phyloP scores from a whole-genome alignment of 2,797 vertebrate genomes.

The Chaunax sp. region DNA sequence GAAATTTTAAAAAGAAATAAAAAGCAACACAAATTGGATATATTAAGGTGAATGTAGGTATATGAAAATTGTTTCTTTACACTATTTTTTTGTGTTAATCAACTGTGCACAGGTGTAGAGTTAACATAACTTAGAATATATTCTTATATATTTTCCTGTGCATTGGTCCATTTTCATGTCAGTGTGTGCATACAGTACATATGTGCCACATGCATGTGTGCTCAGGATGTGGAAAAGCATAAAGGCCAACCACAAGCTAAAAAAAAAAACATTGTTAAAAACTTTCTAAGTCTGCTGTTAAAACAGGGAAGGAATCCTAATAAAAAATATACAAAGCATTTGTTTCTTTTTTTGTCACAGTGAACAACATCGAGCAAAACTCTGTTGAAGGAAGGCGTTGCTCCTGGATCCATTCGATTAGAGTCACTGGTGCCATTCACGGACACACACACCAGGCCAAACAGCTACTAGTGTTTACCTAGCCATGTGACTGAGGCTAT shows the following conservation, averaged over 20 bases:
- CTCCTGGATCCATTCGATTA: slow-evolving; percentile 37
- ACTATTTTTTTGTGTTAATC: no score
- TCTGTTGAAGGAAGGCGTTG: slow-evolving; percentile 41
- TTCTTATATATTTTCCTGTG: neutral
- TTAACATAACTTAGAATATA: no score
- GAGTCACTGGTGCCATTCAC: slow-evolving; percentile 4
- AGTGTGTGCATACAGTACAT: slow-evolving; percentile 23
- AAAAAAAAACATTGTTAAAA: slow-evolving; percentile 65
- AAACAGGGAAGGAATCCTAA: slow-evolving; percentile 71
- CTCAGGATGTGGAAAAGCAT: slow-evolving; percentile 36
- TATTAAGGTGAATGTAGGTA: no score
- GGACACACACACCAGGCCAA: slow-evolving; percentile 33
- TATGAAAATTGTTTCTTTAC: no score
- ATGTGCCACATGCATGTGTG: slow-evolving; percentile 26
- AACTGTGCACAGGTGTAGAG: no score
- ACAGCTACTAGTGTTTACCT: slow-evolving; percentile 69
- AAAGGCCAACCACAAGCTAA: slow-evolving; percentile 52
- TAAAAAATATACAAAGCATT: slow-evolving; percentile 69
- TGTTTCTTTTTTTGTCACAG: slow-evolving; percentile 49
- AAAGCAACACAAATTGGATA: no score
- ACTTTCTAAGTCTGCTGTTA: slow-evolving; percentile 55
- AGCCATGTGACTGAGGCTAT: slow-evolving; percentile 68
- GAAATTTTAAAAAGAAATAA: no score
- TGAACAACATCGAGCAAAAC: slow-evolving; percentile 40
- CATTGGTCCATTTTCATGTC: slow-evolving; percentile 2